Evolutionary conservation across 2,888 invertebrate genomes (phyloP).

Genomic region (Anodontia alba): DNA sequence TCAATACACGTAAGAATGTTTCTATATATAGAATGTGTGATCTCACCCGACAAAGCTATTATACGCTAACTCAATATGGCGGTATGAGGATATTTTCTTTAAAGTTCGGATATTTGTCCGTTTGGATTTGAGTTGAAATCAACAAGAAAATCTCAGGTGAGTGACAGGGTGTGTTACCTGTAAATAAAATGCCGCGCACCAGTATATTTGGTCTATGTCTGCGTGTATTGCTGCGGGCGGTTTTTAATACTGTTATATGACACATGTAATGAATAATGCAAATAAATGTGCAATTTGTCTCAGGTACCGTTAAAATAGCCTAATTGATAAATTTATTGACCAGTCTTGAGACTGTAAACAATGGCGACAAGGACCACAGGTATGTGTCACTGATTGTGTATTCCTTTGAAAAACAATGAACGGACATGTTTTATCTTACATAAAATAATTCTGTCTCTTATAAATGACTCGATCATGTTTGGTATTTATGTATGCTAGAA

Average conservation of each 20-base stretch:
- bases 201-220: background rate
- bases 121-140: constrained; percentile 4
- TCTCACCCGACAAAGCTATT: background rate
- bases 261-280: background rate
- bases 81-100: background rate
- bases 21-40: constrained; percentile 4
- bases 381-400: background rate
- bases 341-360: background rate
- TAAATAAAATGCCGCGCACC: background rate
- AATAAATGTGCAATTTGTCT: background rate
- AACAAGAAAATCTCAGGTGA: background rate
- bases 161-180: background rate
- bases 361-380: background rate
- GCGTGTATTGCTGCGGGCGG: background rate
- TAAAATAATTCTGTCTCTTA: no score
- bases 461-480: no score
- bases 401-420: no score
- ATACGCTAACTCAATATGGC: background rate
- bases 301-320: background rate
- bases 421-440: no score
- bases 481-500: no score
- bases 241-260: constrained; percentile 4
- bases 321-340: constrained; percentile 10
- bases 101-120: background rate
- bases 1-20: constrained; percentile 1